Evolutionary conservation across 2,797 vertebrate species (phyloP).

Genomic region (Todus mexicanus): DNA sequence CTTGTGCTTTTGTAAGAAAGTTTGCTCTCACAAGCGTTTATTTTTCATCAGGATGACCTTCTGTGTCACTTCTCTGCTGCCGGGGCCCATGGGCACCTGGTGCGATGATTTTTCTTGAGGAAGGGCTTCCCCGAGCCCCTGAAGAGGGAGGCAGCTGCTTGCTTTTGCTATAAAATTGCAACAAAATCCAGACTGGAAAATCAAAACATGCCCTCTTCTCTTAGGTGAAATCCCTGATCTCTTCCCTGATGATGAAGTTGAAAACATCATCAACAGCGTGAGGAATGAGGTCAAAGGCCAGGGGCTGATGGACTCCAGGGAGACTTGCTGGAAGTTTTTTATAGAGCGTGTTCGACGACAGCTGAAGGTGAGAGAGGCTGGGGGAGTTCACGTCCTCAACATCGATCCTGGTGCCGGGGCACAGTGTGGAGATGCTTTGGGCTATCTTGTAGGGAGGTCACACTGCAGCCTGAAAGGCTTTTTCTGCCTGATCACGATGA

Average conservation of each 20-base stretch:
- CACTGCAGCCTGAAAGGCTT: background rate
- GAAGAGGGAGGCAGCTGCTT: background rate
- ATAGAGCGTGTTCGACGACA: conserved; percentile 85
- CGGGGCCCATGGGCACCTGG: background rate
- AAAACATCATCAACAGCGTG: conserved; percentile 84
- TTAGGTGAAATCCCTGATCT: conserved; percentile 94
- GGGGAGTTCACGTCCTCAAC: fast-evolving
- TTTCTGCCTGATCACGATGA: background rate
- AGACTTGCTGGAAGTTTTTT: conserved; percentile 96
- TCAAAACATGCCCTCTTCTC: background rate
- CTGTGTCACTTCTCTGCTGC: background rate
- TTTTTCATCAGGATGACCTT: background rate
- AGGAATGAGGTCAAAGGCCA: conserved; percentile 84
- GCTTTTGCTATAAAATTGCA: background rate
- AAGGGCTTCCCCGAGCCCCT: background rate
- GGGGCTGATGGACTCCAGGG: conserved; percentile 85
- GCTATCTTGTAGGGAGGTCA: background rate
- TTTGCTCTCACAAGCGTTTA: background rate
- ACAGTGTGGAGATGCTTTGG: background rate
- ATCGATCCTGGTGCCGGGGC: fast-evolving
- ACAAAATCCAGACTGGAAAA: background rate
- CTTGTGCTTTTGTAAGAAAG: background rate
- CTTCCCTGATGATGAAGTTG: conserved; percentile 89
- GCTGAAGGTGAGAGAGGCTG: conserved; percentile 83
- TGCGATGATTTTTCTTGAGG: background rate